Evolutionary conservation across 37 sponge, comb jelly and placozoan species (phyloP), one percentile per base, ranked within the genome.

Genomic region (Ianthella basta): DNA sequence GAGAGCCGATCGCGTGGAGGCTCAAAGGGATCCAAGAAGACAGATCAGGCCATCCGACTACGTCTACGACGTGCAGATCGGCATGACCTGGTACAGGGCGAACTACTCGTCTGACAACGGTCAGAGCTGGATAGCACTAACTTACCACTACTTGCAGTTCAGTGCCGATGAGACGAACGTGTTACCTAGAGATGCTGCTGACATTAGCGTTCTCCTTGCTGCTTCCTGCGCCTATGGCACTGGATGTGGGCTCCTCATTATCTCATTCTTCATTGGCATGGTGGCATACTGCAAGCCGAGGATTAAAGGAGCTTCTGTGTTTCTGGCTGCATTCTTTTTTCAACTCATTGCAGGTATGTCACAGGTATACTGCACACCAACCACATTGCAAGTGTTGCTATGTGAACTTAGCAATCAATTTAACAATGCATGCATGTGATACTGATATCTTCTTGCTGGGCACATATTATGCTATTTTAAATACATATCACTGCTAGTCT

Each of bases 281-380:
- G 34, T 83, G 16, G 93, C 89, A 19, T 92, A 81, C 72, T 89
- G 83, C 72, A 92, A 88, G 59, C 89, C 93, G 0, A 79, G 84
- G 29, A 77, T 88, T 19, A 59, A 60, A 4, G 74, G 70, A 1
- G 27, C 39, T 29, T 89, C 93, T 23, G 30, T 88, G 25, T 92
- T 89, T 65, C 39, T 86, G 16, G 35, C 68, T 72, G 87, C 84
- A 12, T 92, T 92, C 67, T 64, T 79, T 13, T 38, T 92, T 25
- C 93, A 92, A 78, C 79, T 88, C 18, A 56, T 92, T 72, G 89
- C 84, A 84, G 79, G 87, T 86, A 56, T 30, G 84, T 50, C 6
- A 8, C 50, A 37, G 36, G 15, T 32, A 57, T 20, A 15, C 19
- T 29, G 5, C 27, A 63, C 27, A 29, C 35, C 23, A n/a, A n/a